These are phyloP conservation scores for Drosophila seguyi DNA, from an alignment of 1,140 invertebrate genomes.

Conservation along the genomic window DNA sequence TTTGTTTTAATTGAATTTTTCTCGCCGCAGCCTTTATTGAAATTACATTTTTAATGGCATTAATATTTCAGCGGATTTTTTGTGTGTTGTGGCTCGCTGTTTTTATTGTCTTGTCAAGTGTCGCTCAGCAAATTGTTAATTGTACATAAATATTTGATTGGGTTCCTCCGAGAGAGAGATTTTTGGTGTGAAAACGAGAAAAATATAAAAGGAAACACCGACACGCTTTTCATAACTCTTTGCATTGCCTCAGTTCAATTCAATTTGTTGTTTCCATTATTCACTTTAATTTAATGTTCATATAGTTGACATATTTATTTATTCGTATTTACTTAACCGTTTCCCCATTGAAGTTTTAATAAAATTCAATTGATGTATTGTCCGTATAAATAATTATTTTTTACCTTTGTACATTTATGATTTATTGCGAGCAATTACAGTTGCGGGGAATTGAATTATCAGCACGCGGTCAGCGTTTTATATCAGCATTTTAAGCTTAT, in stretches of 20 bases:
- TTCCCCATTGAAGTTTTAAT: not conserved
- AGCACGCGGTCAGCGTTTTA: slow-evolving; percentile 50
- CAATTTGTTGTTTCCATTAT: slow-evolving; percentile 5
- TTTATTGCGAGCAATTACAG: slow-evolving; percentile 40
- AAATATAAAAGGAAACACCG: slow-evolving; percentile 1
- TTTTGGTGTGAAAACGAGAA: not conserved
- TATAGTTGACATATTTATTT: slow-evolving; percentile 23
- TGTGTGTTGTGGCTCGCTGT: not conserved
- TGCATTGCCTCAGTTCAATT: not conserved
- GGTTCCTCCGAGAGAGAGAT: not conserved
- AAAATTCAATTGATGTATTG: slow-evolving; percentile 23
- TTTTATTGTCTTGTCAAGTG: slow-evolving; percentile 45
- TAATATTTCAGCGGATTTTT: slow-evolving; percentile 55
- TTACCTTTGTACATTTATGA: slow-evolving; percentile 32
- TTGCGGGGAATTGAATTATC: slow-evolving; percentile 35
- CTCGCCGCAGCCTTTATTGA: slow-evolving; percentile 55
- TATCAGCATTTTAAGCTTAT: slow-evolving; percentile 43
- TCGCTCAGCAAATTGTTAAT: slow-evolving; percentile 47
- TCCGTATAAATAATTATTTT: slow-evolving; percentile 26
- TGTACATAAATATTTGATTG: slow-evolving; percentile 47
- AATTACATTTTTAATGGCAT: slow-evolving; percentile 73
- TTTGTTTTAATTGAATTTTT: slow-evolving; percentile 68
- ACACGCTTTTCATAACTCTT: not conserved
- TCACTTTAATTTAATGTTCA: slow-evolving; percentile 19
- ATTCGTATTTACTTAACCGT: slow-evolving; percentile 14